Base-by-base conservation (phyloP, 2,113 vertebrate genomes). In the Leuciscus idus region DNA sequence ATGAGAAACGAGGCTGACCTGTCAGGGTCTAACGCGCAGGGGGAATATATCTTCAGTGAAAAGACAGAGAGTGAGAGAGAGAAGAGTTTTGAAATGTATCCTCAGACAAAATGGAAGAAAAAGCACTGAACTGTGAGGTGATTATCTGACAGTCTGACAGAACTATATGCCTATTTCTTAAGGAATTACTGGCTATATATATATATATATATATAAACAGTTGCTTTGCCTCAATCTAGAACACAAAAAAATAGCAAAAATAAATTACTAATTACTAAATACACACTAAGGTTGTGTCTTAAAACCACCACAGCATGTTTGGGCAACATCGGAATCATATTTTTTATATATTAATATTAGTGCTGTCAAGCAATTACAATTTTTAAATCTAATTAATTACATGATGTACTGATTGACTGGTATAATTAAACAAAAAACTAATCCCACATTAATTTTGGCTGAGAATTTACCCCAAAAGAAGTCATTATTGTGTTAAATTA, bases 1-100 rank as follows among this genome's bases (percentile, higher is more conserved):
- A 86, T 86, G 85, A 86, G 64, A 81, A 86, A 73, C 77, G 73
- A 81, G 77, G 12, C 52, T 48, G 64, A 43, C 64, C 76, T 80
- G 62, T 81, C 64, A 43, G 23, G 64, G 33, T 80, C 84, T 61
- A 68, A 81, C 39, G n/a, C 64, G n/a, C 76, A 73, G 57, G 23
- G 30, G 39, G 82, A 59, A 84, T 73, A 73, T 73, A 84, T 84
- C 8, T 84, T 87, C 74, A 80, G 23, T 50, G 46, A 43, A 75
- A 77, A 55, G 75, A 77, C 50, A 19, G 75, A 73, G 66, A 72
- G 55, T 78, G 33, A 79, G 39, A 66, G 23, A 70, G 15, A 36
- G 23, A 52, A 12, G n/a, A 43, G 39, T 6, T 68, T 64, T 82
- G 43, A 82, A 82, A 70, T 23, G 39, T 52, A 62, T 50, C 39